Conservation (phyloP, 1,140 invertebrate genomes). For the Copidosoma floridanum region DNA sequence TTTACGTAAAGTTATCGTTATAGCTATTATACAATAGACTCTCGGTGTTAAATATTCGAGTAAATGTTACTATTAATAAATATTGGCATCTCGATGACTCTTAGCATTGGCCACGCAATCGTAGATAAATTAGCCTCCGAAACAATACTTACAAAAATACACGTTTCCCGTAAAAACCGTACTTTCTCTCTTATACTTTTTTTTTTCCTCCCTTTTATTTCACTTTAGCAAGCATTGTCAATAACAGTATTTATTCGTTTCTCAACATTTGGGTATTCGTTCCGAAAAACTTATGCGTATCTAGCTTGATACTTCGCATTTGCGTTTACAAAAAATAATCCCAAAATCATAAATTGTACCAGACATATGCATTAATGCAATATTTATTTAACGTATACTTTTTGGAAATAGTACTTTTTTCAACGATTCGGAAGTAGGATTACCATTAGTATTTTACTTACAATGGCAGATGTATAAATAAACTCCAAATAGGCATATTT, state of each 20-base stretch:
- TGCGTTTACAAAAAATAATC: neutral
- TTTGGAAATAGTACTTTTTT: too few relatives aligned
- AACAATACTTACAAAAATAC: conserved; percentile 24
- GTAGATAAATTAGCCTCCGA: neutral
- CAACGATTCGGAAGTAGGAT: neutral
- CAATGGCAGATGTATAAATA: conserved; percentile 4
- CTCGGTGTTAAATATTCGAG: too few relatives aligned
- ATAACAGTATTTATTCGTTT: too few relatives aligned
- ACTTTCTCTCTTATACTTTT: too few relatives aligned
- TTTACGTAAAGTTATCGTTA: too few relatives aligned
- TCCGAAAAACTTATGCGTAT: too few relatives aligned
- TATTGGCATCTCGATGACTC: conserved; percentile 14
- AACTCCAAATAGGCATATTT: neutral
- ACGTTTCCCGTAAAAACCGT: conserved; percentile 12
- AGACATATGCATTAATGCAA: neutral
- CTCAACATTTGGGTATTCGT: too few relatives aligned
- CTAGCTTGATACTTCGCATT: too few relatives aligned
- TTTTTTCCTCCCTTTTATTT: conserved; percentile 1
- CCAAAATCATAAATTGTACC: neutral
- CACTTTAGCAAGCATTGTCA: too few relatives aligned
- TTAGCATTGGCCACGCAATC: neutral
- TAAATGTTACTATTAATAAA: too few relatives aligned
- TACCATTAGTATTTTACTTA: too few relatives aligned
- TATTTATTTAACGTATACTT: too few relatives aligned
- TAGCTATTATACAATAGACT: conserved; percentile 14